A percentile compares a stretch with the other conserved stretches of the same genome.
Conservation (phyloP, 92 coral and sea anemone species). For the Metridium senile region DNA sequence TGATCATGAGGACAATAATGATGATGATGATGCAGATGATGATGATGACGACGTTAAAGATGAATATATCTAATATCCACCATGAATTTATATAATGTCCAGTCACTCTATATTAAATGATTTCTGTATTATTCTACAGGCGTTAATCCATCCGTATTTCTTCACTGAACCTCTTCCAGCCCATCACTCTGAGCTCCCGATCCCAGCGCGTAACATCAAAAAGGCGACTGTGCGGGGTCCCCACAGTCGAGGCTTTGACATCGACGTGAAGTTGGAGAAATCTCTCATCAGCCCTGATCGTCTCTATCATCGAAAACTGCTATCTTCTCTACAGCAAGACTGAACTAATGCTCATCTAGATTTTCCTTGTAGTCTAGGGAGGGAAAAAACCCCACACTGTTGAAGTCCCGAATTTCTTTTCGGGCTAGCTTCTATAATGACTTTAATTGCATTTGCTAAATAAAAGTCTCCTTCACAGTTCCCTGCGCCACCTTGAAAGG, state of each 20-base stretch:
- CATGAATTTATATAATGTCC: no score
- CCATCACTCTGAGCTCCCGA: slow-evolving; percentile 97
- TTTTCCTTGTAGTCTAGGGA: not conserved
- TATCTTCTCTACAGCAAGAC: slow-evolving; percentile 19
- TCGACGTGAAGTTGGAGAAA: slow-evolving; percentile 85
- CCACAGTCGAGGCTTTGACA: slow-evolving; percentile 74
- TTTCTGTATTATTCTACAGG: slow-evolving; percentile 43
- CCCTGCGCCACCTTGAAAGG: no score
- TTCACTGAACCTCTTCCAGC: slow-evolving; percentile 98
- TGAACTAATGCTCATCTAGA: not conserved
- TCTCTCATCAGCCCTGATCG: slow-evolving; percentile 83
- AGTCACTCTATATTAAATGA: no score
- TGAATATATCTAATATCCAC: no score
- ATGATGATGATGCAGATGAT: no score
- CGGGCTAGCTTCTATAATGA: no score
- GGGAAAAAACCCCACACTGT: not conserved
- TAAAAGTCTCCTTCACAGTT: no score
- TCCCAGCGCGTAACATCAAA: slow-evolving; percentile 90
- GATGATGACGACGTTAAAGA: no score
- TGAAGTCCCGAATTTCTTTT: no score
- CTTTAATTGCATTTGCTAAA: no score
- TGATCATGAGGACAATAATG: no score
- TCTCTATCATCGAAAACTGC: slow-evolving; percentile 59
- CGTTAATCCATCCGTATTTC: slow-evolving; percentile 96
- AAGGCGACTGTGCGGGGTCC: slow-evolving; percentile 79